A percentile compares a stretch with the other conserved stretches of the same genome.
Conservation (phyloP, 2,797 vertebrate species). For the Gila robusta region DNA sequence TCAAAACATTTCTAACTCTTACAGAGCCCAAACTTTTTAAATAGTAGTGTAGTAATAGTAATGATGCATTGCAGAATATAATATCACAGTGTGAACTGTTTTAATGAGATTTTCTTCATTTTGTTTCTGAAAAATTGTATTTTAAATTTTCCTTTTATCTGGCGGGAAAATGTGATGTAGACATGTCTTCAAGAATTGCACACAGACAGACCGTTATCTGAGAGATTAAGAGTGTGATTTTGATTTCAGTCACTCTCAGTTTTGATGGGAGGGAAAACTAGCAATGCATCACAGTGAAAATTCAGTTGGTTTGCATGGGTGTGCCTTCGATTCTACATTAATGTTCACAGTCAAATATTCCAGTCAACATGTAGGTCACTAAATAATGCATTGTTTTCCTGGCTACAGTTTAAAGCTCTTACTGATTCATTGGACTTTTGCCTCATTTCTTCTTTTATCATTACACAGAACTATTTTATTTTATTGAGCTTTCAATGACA, state of each 20-base stretch:
- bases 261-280: background rate
- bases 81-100: background rate
- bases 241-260: constrained; percentile 26
- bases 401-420: constrained; percentile 4
- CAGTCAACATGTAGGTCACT: constrained; percentile 31
- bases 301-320: background rate
- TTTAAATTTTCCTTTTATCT: background rate
- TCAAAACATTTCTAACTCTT: background rate
- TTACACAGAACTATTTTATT: background rate
- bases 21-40: background rate
- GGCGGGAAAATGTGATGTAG: background rate
- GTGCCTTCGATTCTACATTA: constrained; percentile 3
- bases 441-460: background rate
- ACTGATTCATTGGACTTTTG: background rate
- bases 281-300: background rate
- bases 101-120: background rate
- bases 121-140: background rate
- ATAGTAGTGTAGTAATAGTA: background rate
- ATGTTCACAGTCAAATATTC: constrained; percentile 21
- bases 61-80: background rate
- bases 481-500: background rate
- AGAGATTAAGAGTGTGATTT: background rate
- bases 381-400: constrained; percentile 38
- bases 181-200: background rate
- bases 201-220: background rate